These are phyloP conservation scores for Anthopleura xanthogrammica DNA, from an alignment of 92 coral and sea anemone genomes.

Conservation along the genomic window DNA sequence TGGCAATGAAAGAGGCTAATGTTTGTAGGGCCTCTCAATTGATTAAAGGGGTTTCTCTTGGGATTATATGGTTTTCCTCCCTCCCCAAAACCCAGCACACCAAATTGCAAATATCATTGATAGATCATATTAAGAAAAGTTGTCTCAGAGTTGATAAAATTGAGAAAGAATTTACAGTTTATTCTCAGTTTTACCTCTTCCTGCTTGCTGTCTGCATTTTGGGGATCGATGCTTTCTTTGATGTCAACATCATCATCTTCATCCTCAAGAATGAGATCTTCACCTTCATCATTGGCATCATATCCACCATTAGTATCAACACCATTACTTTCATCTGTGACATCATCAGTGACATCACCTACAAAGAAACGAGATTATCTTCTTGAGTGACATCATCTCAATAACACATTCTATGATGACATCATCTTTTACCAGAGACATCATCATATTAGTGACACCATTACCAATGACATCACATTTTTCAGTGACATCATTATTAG, in stretches of 20 bases:
- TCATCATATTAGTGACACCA: not conserved
- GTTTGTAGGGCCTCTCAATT: no score
- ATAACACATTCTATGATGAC: conserved; percentile 15
- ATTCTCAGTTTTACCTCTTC: not conserved
- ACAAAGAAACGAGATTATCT: no score
- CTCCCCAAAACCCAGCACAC: not conserved
- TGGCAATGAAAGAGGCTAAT: no score
- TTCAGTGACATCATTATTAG: no score
- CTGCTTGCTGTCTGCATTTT: conserved; percentile 6
- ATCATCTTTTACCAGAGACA: conserved; percentile 35
- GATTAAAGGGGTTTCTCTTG: no score
- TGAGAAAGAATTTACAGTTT: not conserved
- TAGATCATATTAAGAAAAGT: no score
- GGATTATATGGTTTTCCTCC: no score
- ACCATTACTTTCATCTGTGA: conserved; percentile 32
- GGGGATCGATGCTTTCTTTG: not conserved
- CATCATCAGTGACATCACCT: conserved; percentile 34
- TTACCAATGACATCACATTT: conserved; percentile 31
- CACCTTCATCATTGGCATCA: conserved; percentile 26
- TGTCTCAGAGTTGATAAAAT: no score
- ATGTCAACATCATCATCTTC: conserved; percentile 37
- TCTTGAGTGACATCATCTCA: conserved; percentile 37
- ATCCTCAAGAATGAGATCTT: conserved; percentile 19
- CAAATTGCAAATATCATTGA: no score
- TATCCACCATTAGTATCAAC: conserved; percentile 43